Percentiles rank a stretch among this genome's conserved stretches.
Conservation (phyloP, 2,888 invertebrate genomes). For the Caenorhabditis sp. region DNA sequence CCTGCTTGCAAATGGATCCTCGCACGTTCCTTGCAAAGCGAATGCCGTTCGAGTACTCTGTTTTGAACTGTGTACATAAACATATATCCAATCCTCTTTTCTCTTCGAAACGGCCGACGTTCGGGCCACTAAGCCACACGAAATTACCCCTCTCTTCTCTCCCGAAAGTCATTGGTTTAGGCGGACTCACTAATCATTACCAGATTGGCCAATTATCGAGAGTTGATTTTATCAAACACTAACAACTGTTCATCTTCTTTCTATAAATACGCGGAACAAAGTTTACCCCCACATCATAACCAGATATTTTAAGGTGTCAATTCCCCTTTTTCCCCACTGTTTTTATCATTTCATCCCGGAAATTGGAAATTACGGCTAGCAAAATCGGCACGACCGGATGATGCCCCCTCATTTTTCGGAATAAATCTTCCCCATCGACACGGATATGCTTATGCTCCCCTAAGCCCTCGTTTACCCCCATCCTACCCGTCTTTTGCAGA, state of each 20-base stretch:
- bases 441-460: background rate
- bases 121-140: constrained; percentile 15
- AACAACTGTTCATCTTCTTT: background rate
- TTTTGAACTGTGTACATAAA: constrained; percentile 47
- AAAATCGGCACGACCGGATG: background rate
- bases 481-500: too few relatives aligned
- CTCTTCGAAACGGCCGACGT: background rate
- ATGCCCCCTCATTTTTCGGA: background rate
- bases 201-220: constrained; percentile 14
- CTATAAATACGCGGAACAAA: too few relatives aligned
- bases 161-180: constrained; percentile 14
- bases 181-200: constrained; percentile 32
- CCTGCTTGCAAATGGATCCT: too few relatives aligned
- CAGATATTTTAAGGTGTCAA: too few relatives aligned
- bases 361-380: too few relatives aligned
- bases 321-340: too few relatives aligned
- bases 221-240: too few relatives aligned
- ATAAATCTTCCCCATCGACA: too few relatives aligned
- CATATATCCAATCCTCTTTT: constrained; percentile 26
- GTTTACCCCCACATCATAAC: too few relatives aligned
- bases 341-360: too few relatives aligned
- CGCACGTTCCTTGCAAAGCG: too few relatives aligned
- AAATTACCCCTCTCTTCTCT: constrained; percentile 33
- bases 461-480: too few relatives aligned
- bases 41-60: constrained; percentile 27